phyloP scores from a whole-genome alignment of 1,140 invertebrate genomes.

The Orius insidiosus region DNA sequence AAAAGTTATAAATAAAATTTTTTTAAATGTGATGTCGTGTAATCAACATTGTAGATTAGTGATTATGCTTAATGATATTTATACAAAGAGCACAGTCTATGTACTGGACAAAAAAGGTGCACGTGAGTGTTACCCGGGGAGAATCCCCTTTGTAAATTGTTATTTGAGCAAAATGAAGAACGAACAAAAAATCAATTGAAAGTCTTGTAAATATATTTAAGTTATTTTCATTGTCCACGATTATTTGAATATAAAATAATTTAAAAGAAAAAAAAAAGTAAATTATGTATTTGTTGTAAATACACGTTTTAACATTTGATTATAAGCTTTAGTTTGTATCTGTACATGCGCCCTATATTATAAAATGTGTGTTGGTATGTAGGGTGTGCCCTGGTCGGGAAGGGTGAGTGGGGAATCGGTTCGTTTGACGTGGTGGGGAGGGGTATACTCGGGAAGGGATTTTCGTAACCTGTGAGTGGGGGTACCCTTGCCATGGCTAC shows the following conservation, averaged over 20 bases:
- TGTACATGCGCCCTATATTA: not conserved
- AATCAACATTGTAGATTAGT: constrained; percentile 7
- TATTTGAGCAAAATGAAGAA: not conserved
- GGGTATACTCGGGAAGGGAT: constrained; percentile 5
- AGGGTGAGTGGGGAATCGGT: not conserved
- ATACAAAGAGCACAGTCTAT: not conserved
- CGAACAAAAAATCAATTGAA: constrained; percentile 1
- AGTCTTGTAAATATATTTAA: constrained; percentile 8
- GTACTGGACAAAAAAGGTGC: not conserved
- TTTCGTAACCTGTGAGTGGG: not conserved
- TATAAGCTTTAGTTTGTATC: not conserved
- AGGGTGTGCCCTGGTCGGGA: not conserved
- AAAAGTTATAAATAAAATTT: constrained; percentile 10
- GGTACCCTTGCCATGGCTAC: not conserved
- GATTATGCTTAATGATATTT: not conserved
- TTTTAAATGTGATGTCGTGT: constrained; percentile 12
- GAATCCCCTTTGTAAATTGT: constrained; percentile 1
- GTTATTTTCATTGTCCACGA: constrained; percentile 15
- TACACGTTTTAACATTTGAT: constrained; percentile 15
- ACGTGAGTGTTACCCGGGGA: not conserved
- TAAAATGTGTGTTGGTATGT: not conserved
- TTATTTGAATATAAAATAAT: constrained; percentile 1
- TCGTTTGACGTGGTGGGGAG: not conserved
- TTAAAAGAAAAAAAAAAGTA: constrained; percentile 3
- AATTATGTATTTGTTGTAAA: constrained; percentile 14